A percentile compares a stretch with the other conserved stretches of the same genome.
Conservation (phyloP, 1,140 invertebrate species). For the Himalopsyche phryganea region DNA sequence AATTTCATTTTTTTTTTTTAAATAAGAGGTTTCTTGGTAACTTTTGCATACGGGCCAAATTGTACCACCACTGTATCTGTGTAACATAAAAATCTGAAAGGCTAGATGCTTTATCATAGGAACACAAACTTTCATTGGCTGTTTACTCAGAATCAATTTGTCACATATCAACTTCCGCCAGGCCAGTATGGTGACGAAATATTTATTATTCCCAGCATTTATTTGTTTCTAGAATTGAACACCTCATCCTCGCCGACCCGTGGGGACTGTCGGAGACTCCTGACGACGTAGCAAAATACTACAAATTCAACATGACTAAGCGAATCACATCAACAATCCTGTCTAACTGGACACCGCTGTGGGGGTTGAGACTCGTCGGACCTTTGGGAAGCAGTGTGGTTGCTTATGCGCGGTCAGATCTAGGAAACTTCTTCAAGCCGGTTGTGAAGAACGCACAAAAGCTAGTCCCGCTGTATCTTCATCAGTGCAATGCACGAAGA, state of each 20-base stretch:
- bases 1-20: too few species aligned
- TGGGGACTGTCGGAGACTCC: constrained; percentile 83
- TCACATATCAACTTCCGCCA: neutral
- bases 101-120: too few species aligned
- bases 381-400: constrained; percentile 56
- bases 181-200: too few species aligned
- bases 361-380: constrained; percentile 70
- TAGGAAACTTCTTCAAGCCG: constrained; percentile 59
- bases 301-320: constrained; percentile 62
- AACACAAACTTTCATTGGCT: too few species aligned
- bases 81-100: too few species aligned
- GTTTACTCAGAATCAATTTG: neutral
- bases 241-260: constrained; percentile 82
- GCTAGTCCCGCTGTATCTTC: constrained; percentile 77
- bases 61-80: too few species aligned
- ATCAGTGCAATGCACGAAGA: constrained; percentile 80
- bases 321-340: constrained; percentile 60
- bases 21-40: too few species aligned
- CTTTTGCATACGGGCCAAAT: too few species aligned
- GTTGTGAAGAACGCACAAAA: constrained; percentile 55
- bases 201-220: neutral
- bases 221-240: constrained; percentile 58
- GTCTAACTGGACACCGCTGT: constrained; percentile 77
- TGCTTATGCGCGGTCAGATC: constrained; percentile 1
- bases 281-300: constrained; percentile 39